Evolutionary conservation across 2,888 invertebrate species (phyloP), one percentile per base, ranked within the genome.

Genomic region (Teinopalpus imperialis): DNA sequence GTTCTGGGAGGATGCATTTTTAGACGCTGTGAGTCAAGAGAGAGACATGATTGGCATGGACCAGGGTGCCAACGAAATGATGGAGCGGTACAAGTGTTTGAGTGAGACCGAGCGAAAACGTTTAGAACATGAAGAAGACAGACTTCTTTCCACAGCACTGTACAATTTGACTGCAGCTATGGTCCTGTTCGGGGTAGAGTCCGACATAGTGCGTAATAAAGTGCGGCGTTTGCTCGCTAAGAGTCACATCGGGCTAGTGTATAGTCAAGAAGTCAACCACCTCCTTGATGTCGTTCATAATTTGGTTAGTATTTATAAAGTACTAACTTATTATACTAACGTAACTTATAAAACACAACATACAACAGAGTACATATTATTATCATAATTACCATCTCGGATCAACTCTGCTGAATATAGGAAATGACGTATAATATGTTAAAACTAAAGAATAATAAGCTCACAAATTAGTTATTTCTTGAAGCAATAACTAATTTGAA

Each of bases 1-100:
- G 70, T 99, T 99, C 82, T 99, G 99, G 99, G 99, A 99, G 76
- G 99, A 99, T 74, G 96, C 98, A 0, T 99, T 99, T 73, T 89
- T 99, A 43, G 99, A 99, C 83, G 98, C 99, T 0, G 99, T 99
- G 1, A 93, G 94, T 29, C 99, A 99, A 78, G 99, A 99, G 74
- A 90, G 99, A 12, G 99, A 99, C 70, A 97, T 99, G 93, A 96
- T 99, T 58, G 98, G 99, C 42, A 98, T 99, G 98, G 99, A 99
- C 89, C 99, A 99, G 75, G 98, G 98, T 10, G 98, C 98, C 21
- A 94, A 95, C 43, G 98, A 98, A 88, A 98, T 99, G 98, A 98
- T 99, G 97, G 98, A 98, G 67, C 93, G 98, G 59, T 98, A 98
- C 83, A 97, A 96, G 70, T 94, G 95, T 42, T 87, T 98, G 44